Evolutionary conservation across 1,140 invertebrate genomes (phyloP), one percentile per base, ranked within the genome.

Genomic region (Camponotus floridanus): DNA sequence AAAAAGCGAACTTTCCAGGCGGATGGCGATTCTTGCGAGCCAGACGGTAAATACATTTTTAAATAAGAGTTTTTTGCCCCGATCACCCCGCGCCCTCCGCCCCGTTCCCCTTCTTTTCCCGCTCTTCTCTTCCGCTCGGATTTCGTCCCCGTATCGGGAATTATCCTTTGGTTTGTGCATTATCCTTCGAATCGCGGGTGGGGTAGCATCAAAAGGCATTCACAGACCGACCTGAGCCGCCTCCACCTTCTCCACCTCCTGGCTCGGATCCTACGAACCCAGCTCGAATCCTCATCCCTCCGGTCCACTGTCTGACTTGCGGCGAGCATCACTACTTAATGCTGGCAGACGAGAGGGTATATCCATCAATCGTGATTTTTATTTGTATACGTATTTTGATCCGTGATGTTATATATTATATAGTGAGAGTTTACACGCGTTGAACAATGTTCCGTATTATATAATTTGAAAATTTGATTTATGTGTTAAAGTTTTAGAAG

Each of bases 31-130:
- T 91, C 92, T 93, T 93, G 91, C 88, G 90, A 92, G 91, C 89
- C 93, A 93, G 92, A 94, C 92, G 92, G 93, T 93, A 94, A 94
- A 94, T 95, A 95, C 92, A 95, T 95, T 95, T 95, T 94, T 94
- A 95, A 94, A 95, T 94, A 94, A 94, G 93, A 94, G 93, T 93
- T 94, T 93, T 93, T 94, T 94, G 92, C 92, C 89, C 85, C 67
- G 31, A 67, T 76, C 88, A 89, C 87, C 71, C 81, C 57, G 81
- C 79, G 87, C 91, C 88, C 91, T 90, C 48, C 67, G 15, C 68
- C 26, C 57, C 26, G 3, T 0, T 48, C 45, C 21, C 21, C 39
- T 55, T 31, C 76, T 84, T 62, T 70, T 74, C 80, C 67, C 76
- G 76, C 76, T 51, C 13, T n/a, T n/a, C 48, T 73, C 88, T 64